Evolutionary conservation across 1,140 invertebrate genomes (phyloP).

Genomic region (Trigoniulus corallinus): DNA sequence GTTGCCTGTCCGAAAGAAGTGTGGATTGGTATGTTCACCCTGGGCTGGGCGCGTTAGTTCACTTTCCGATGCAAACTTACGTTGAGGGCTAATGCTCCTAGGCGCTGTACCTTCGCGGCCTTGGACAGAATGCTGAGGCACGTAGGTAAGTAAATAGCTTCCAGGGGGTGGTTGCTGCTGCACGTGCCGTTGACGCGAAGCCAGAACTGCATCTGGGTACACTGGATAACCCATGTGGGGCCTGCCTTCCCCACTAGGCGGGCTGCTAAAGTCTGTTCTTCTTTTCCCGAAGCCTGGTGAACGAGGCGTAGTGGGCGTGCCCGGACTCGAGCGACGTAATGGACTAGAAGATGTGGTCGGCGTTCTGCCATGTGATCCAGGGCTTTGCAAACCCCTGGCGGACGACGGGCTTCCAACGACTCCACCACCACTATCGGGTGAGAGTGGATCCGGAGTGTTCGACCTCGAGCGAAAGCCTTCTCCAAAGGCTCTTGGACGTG

Average conservation of each 20-base stretch:
- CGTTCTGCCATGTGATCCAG: background rate
- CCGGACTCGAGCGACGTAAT: constrained; percentile 8
- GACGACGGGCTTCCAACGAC: constrained; percentile 20
- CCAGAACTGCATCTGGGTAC: background rate
- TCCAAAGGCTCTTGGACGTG: constrained; percentile 15
- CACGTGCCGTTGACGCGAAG: too few relatives aligned
- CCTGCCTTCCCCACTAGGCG: constrained; percentile 9
- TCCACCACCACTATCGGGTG: constrained; percentile 35
- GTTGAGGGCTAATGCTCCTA: constrained; percentile 46
- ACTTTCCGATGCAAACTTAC: constrained; percentile 67
- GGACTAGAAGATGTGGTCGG: constrained; percentile 6
- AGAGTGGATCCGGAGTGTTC: constrained; percentile 48
- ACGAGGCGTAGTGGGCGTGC: constrained; percentile 7
- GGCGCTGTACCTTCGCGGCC: constrained; percentile 1
- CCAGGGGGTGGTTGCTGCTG: too few relatives aligned
- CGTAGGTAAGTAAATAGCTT: background rate
- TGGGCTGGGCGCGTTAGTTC: constrained; percentile 50
- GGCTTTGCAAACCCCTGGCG: background rate
- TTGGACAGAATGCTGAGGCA: constrained; percentile 3
- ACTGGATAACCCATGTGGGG: too few relatives aligned
- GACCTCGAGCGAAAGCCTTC: constrained; percentile 33
- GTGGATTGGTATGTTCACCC: constrained; percentile 20
- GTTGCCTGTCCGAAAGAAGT: constrained; percentile 30
- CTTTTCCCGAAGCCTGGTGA: constrained; percentile 15
- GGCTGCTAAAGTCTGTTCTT: constrained; percentile 15